phyloP scores from a whole-genome alignment of 2,888 invertebrate species.

The Bedellia somnulentella region DNA sequence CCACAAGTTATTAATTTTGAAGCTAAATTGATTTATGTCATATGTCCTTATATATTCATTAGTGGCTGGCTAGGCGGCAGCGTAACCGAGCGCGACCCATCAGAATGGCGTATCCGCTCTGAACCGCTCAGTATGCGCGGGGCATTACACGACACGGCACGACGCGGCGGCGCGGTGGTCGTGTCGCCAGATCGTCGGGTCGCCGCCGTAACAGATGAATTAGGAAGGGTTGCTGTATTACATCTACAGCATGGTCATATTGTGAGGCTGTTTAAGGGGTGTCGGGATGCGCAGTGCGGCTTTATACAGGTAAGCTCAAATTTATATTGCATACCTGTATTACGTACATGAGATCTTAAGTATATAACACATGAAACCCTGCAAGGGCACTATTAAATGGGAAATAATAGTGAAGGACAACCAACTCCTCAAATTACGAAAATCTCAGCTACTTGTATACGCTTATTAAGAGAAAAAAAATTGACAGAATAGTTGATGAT shows the following conservation, averaged over 20 bases:
- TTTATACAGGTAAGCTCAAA: slow-evolving; percentile 75
- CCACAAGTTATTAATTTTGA: too few relatives aligned
- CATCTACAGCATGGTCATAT: slow-evolving; percentile 80
- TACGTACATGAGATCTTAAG: too few relatives aligned
- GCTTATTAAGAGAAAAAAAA: too few relatives aligned
- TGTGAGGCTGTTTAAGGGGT: slow-evolving; percentile 92
- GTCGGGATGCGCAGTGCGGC: slow-evolving; percentile 92
- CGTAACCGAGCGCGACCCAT: slow-evolving; percentile 22
- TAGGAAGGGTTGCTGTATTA: slow-evolving; percentile 85
- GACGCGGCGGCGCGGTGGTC: slow-evolving; percentile 74
- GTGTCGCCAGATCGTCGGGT: slow-evolving; percentile 79
- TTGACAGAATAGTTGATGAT: too few relatives aligned
- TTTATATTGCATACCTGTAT: too few relatives aligned
- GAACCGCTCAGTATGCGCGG: slow-evolving; percentile 78
- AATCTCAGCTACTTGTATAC: too few relatives aligned
- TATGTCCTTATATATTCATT: too few relatives aligned
- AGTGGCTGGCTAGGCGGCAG: slow-evolving; percentile 47
- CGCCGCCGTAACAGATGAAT: slow-evolving; percentile 80
- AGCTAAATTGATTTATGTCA: too few relatives aligned
- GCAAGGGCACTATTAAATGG: too few relatives aligned
- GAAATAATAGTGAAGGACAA: too few relatives aligned
- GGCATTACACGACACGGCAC: slow-evolving; percentile 77
- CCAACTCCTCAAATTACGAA: too few relatives aligned
- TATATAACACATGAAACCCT: too few relatives aligned
- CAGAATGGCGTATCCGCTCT: slow-evolving; percentile 61